These are phyloP conservation scores for Sebastes reedi DNA, from an alignment of 2,797 vertebrate species.

Conservation along the genomic window DNA sequence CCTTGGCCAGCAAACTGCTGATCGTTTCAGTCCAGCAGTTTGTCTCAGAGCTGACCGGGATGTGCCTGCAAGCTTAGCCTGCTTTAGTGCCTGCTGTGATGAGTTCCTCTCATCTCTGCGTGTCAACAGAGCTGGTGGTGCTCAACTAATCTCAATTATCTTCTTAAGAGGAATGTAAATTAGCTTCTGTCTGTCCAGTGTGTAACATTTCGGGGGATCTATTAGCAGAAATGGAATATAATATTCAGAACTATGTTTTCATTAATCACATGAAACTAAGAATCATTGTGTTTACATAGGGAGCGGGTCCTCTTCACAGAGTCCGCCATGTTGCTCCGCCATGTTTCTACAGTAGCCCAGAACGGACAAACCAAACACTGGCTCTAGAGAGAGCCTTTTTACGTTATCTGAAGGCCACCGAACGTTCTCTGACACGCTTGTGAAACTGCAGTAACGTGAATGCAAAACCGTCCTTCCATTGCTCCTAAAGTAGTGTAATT, in stretches of 20 bases:
- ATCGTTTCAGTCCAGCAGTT: neutral
- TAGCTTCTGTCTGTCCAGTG: neutral
- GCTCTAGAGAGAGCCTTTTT: neutral
- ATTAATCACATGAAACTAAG: no score
- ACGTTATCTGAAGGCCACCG: neutral
- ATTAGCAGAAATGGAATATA: neutral
- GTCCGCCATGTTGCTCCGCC: no score
- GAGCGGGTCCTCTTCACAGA: no score
- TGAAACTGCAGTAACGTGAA: neutral
- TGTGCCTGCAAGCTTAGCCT: neutral
- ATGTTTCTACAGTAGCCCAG: no score
- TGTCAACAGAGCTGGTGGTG: neutral
- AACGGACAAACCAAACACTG: no score
- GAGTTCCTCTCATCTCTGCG: neutral
- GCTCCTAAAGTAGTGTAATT: neutral
- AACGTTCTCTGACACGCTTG: neutral
- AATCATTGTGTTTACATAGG: no score
- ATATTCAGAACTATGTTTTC: no score
- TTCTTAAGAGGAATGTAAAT: constrained; percentile 11
- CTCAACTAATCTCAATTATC: neutral
- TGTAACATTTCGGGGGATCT: neutral
- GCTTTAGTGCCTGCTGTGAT: neutral
- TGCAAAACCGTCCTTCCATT: neutral
- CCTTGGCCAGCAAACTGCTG: neutral
- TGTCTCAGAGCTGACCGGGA: neutral